These are phyloP conservation scores for Phocoena phocoena DNA, from an alignment of 2,113 vertebrate genomes.

Conservation along the genomic window DNA sequence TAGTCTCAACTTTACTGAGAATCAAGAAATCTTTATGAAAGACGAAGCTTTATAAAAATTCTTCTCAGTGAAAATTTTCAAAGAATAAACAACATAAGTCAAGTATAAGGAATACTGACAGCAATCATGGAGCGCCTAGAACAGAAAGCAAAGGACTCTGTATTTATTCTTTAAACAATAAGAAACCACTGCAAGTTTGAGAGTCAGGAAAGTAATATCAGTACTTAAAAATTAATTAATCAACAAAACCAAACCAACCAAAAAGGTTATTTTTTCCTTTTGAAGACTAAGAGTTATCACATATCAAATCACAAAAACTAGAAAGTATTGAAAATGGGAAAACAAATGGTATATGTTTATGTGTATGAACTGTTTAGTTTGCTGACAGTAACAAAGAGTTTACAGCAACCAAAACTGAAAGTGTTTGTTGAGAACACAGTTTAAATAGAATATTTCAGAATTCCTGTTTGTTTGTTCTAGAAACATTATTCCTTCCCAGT, in stretches of 20 bases:
- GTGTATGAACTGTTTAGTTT: conserved; percentile 37
- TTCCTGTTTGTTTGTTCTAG: neutral
- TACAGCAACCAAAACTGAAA: conserved; percentile 56
- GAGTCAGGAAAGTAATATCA: neutral
- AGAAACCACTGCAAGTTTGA: neutral
- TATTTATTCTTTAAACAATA: neutral
- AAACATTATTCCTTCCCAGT: conserved; percentile 8
- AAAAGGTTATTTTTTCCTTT: neutral
- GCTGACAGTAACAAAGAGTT: neutral
- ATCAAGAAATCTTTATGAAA: neutral
- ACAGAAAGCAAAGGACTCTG: neutral
- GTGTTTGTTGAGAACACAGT: conserved; percentile 14
- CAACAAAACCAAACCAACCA: neutral
- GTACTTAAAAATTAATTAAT: neutral
- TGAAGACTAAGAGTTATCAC: neutral
- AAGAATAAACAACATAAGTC: neutral
- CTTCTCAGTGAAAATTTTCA: neutral
- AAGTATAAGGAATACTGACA: neutral
- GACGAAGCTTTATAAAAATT: neutral
- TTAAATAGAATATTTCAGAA: conserved; percentile 47
- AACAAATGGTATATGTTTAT: neutral
- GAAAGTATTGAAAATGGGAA: neutral
- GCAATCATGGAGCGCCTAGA: neutral
- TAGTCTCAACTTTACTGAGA: neutral
- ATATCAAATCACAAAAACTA: neutral